phyloP scores from a whole-genome alignment of 1,140 invertebrate species.

The Brachionus sp. region DNA sequence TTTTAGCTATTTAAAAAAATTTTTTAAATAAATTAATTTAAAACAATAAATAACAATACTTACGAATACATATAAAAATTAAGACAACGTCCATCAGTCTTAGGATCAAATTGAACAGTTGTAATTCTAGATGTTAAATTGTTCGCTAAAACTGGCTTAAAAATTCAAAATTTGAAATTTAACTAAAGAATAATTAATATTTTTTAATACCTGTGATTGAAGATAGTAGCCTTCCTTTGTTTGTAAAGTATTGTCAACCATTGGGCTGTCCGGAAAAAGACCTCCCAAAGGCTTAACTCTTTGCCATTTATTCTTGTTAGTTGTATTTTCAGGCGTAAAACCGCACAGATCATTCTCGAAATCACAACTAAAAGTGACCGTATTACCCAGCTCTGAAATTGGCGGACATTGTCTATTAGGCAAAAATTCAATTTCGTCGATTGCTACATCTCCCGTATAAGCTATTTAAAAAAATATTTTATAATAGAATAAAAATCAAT shows the following conservation, averaged over 20 bases:
- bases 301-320: slow-evolving; percentile 16
- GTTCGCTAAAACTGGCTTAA: neutral
- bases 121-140: slow-evolving; percentile 9
- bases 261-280: slow-evolving; percentile 57
- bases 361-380: slow-evolving; percentile 7
- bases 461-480: neutral
- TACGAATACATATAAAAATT: slow-evolving; percentile 35
- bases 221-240: slow-evolving; percentile 64
- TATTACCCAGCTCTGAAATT: neutral
- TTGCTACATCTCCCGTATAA: slow-evolving; percentile 13
- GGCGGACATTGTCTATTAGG: neutral
- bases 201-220: neutral
- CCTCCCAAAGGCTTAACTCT: neutral
- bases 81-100: neutral
- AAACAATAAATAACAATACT: no score
- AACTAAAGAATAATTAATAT: neutral
- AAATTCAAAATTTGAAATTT: neutral
- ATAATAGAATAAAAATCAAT: neutral
- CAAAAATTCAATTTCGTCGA: slow-evolving; percentile 28
- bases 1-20: no score
- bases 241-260: slow-evolving; percentile 48
- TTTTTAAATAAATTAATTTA: no score
- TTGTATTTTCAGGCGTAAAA: neutral
- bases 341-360: slow-evolving; percentile 19
- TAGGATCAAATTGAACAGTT: neutral